Percentiles rank a stretch among this genome's conserved stretches.
Conservation (phyloP, 2,113 vertebrate species). For the Platanista minor region DNA sequence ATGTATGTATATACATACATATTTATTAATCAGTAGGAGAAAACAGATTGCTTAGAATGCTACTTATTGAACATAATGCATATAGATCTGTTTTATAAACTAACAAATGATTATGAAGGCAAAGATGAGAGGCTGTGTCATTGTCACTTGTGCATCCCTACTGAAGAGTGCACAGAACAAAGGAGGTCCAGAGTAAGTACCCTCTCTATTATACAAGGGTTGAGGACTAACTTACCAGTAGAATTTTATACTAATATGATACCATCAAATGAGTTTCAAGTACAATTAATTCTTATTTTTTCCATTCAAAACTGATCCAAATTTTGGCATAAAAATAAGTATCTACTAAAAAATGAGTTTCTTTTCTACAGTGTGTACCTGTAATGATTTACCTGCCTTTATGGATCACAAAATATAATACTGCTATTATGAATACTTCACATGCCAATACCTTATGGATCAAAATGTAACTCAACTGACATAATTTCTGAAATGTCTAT, state of each 20-base stretch:
- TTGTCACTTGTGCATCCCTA: background rate
- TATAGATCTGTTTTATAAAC: background rate
- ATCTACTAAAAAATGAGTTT: background rate
- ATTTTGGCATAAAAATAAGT: background rate
- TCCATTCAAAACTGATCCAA: background rate
- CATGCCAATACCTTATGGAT: background rate
- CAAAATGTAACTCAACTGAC: background rate
- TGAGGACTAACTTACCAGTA: background rate
- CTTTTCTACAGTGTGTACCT: background rate
- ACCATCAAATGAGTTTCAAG: background rate
- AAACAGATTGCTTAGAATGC: background rate
- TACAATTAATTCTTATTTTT: background rate
- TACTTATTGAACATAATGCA: background rate
- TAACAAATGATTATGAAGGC: background rate
- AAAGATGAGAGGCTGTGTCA: background rate
- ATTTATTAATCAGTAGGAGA: background rate
- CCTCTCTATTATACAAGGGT: background rate
- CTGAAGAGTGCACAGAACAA: background rate
- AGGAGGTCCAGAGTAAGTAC: background rate
- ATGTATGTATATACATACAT: background rate
- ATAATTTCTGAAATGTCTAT: background rate
- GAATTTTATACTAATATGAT: background rate
- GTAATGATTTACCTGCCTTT: background rate
- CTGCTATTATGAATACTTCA: background rate
- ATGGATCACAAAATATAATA: background rate